phyloP scores from a whole-genome alignment of 2,888 invertebrate genomes.

The Dyspetes luteomarginatus region DNA sequence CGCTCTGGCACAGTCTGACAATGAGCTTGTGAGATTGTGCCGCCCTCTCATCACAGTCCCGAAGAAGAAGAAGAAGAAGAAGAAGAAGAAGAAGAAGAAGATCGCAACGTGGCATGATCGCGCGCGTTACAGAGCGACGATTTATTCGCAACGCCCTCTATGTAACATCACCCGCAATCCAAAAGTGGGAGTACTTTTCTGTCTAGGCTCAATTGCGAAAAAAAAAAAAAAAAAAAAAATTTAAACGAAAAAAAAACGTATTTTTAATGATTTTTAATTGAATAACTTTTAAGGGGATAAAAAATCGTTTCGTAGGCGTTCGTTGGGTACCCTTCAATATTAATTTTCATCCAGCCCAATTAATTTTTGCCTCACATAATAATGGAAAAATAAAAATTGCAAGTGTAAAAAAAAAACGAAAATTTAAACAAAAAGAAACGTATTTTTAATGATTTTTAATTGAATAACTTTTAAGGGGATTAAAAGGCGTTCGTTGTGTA shows the following conservation, averaged over 20 bases:
- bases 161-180: constrained; percentile 20
- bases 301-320: no score
- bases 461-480: no score
- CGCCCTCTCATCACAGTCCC: constrained; percentile 55
- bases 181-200: neutral
- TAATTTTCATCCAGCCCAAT: no score
- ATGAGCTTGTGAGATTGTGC: constrained; percentile 30
- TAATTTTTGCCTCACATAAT: no score
- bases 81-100: constrained; percentile 41
- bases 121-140: constrained; percentile 30
- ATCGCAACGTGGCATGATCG: constrained; percentile 62
- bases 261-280: no score
- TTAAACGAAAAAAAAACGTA: neutral
- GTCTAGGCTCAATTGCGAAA: neutral
- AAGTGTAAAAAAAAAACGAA: no score
- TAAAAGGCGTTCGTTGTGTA: no score
- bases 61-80: constrained; percentile 42
- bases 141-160: constrained; percentile 47
- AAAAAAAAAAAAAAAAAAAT: neutral
- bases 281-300: no score
- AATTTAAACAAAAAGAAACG: no score
- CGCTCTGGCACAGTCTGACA: constrained; percentile 20
- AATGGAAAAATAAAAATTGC: no score
- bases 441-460: no score
- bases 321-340: no score